Evolutionary conservation across 2,113 vertebrate species (phyloP).

Genomic region (Oryzias javanicus): DNA sequence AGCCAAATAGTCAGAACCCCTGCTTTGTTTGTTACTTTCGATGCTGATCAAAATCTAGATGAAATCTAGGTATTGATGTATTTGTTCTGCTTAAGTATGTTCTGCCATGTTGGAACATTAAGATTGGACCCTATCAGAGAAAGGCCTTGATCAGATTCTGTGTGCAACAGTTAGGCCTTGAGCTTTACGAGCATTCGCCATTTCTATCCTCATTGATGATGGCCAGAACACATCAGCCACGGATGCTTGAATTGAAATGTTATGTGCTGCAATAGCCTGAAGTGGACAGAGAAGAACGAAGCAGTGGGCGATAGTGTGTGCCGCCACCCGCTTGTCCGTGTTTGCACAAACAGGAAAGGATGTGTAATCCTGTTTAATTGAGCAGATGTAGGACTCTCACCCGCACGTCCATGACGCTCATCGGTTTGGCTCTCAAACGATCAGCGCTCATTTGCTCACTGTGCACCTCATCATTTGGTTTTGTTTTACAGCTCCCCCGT

Average conservation of each 20-base stretch:
- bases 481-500: constrained; percentile 48
- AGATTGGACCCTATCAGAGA: not conserved
- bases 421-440: constrained; percentile 29
- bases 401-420: not conserved
- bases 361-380: constrained; percentile 5
- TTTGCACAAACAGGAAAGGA: not conserved
- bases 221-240: not conserved
- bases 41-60: too few species aligned
- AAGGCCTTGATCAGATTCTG: not conserved
- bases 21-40: too few species aligned
- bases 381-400: constrained; percentile 1
- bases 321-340: not conserved
- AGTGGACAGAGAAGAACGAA: constrained; percentile 24
- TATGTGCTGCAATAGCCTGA: constrained; percentile 5
- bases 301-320: not conserved
- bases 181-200: constrained; percentile 21
- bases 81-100: too few species aligned
- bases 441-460: constrained; percentile 40
- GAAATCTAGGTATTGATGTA: too few species aligned
- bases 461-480: constrained; percentile 40
- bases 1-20: too few species aligned
- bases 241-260: constrained; percentile 13
- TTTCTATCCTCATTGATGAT: constrained; percentile 24
- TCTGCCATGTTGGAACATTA: too few species aligned
- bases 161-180: not conserved